phyloP scores from a whole-genome alignment of 1,140 invertebrate genomes.

The Drosophila sucinea region DNA sequence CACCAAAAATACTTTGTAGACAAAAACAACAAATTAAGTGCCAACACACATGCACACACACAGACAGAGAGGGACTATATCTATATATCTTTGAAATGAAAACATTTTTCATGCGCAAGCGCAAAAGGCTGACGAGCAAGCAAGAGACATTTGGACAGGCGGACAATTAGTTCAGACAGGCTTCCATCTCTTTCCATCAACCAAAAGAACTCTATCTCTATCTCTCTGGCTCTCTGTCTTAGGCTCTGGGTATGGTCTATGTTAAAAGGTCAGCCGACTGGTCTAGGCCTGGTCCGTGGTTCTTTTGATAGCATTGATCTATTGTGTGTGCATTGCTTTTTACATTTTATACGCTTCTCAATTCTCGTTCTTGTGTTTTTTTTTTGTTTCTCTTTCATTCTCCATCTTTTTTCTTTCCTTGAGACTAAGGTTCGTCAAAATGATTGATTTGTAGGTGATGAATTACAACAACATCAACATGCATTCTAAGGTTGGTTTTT shows the following conservation, averaged over 20 bases:
- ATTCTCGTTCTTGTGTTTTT: constrained; percentile 31
- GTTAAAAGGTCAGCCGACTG: constrained; percentile 76
- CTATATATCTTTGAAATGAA: constrained; percentile 76
- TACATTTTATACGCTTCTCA: constrained; percentile 71
- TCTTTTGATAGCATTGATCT: constrained; percentile 76
- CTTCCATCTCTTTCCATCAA: constrained; percentile 61
- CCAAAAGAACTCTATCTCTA: constrained; percentile 7
- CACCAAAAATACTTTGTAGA: constrained; percentile 51
- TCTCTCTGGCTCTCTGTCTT: background rate
- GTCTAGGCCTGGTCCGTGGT: constrained; percentile 24
- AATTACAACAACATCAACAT: constrained; percentile 78
- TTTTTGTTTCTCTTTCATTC: constrained; percentile 29
- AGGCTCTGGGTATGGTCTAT: constrained; percentile 36
- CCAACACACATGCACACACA: constrained; percentile 40
- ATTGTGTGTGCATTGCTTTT: constrained; percentile 71
- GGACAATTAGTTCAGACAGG: constrained; percentile 79
- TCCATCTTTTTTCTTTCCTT: constrained; percentile 59
- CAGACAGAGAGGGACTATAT: constrained; percentile 42
- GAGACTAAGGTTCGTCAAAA: constrained; percentile 80
- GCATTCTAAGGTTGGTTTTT: constrained; percentile 40
- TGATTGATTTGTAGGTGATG: constrained; percentile 83
- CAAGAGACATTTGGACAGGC: constrained; percentile 42
- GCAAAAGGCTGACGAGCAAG: constrained; percentile 47
- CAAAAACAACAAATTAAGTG: constrained; percentile 79
- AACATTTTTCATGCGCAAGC: constrained; percentile 74